Evolutionary conservation across 1,140 invertebrate genomes (phyloP).

Genomic region (Stratiolaelaps scimitus): DNA sequence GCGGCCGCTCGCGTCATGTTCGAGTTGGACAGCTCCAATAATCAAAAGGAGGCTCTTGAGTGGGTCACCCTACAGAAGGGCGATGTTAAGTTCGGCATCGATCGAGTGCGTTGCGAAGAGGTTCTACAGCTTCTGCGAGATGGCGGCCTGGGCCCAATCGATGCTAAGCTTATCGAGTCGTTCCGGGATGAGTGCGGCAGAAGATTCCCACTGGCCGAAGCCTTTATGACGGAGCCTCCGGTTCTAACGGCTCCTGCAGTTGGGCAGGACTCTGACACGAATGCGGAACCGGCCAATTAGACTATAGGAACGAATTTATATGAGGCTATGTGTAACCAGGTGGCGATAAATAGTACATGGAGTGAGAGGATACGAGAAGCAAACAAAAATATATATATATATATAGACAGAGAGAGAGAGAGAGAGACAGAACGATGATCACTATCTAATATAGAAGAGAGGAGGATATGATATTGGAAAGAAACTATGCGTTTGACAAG

Average conservation of each 20-base stretch:
- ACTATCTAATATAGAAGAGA: too few species aligned
- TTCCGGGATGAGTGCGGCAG: constrained; percentile 3
- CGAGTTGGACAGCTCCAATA: constrained; percentile 15
- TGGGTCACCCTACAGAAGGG: neutral
- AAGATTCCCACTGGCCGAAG: constrained; percentile 21
- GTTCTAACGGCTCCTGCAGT: neutral
- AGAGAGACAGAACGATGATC: too few species aligned
- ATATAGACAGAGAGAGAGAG: too few species aligned
- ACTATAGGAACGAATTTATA: constrained; percentile 28
- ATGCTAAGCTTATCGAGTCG: neutral
- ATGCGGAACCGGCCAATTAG: neutral
- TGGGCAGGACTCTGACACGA: too few species aligned
- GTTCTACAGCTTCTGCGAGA: neutral
- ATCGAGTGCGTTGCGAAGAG: constrained; percentile 10
- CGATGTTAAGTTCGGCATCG: neutral
- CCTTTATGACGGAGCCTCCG: neutral
- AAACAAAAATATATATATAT: too few species aligned
- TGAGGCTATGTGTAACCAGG: neutral
- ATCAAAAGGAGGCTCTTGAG: neutral
- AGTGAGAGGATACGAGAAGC: too few species aligned
- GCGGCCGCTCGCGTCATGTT: constrained; percentile 15
- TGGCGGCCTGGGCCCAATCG: constrained; percentile 36
- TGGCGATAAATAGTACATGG: neutral
- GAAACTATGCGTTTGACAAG: too few species aligned
- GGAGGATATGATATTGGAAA: too few species aligned